Conservation (phyloP, 2,113 vertebrate species). For the Daubentonia madagascariensis region DNA sequence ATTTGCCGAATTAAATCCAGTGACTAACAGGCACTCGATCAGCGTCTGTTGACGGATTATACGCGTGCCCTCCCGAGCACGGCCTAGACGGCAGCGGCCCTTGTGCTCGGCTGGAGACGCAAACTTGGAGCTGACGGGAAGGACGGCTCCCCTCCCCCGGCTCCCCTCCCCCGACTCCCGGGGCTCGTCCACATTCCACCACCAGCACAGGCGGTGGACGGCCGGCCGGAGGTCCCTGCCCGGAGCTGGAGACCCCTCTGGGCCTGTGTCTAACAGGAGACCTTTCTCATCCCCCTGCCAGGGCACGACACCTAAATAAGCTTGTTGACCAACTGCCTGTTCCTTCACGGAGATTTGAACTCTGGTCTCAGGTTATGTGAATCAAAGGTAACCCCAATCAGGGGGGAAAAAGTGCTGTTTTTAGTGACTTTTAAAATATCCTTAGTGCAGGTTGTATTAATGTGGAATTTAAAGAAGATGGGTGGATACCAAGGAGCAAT, state of each 20-base stretch:
- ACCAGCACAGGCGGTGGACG: no score
- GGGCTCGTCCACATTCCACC: no score
- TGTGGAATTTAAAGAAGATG: not conserved
- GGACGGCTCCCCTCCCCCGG: accelerated
- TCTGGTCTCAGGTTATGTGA: not conserved
- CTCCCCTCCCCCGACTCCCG: no score
- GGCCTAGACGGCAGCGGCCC: accelerated
- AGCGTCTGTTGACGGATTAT: accelerated
- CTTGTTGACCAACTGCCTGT: accelerated
- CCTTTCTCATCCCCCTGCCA: accelerated
- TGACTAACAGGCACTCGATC: not conserved
- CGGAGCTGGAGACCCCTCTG: accelerated
- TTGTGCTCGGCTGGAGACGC: not conserved
- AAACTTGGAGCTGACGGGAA: accelerated
- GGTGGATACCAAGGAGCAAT: not conserved
- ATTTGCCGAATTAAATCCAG: not conserved
- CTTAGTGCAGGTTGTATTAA: not conserved
- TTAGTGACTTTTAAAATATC: not conserved
- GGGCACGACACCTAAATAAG: accelerated
- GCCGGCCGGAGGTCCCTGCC: accelerated
- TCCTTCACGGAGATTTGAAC: not conserved
- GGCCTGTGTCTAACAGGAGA: not conserved
- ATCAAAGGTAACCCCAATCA: accelerated
- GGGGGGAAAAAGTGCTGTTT: accelerated
- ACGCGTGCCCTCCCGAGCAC: accelerated